Base-by-base conservation (phyloP, 2,113 vertebrate genomes). In the Acrocephalus arundinaceus region DNA sequence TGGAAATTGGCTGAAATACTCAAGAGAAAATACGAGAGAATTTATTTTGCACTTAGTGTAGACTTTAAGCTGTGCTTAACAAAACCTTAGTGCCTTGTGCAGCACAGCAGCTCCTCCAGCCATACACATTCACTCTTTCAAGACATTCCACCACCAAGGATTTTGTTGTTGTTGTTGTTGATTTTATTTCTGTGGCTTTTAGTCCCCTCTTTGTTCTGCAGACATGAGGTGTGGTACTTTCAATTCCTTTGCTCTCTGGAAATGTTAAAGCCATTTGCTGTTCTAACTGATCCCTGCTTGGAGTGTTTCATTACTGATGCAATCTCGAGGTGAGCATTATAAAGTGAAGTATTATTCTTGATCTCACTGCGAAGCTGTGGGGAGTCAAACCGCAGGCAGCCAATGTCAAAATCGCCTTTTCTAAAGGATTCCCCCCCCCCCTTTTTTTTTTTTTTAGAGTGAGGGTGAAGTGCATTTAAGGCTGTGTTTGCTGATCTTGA, bases 271-370 rank as follows among this genome's bases (percentile, higher is more conserved):
- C 58, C 93, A 91, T 97, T 97, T 97, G 96, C 87, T 46, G 12
- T 94, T 96, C 89, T 93, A 97, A 87, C 85, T 89, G 95, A 98
- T 97, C 93, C 92, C 93, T 93, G 67, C 89, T 94, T 89, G 80
- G 93, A 97, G 89, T 92, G 89, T 96, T 98, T 97, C 92, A 90
- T 96, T 97, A 93, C 96, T 80, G 95, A 97, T 52, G n/a, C 94
- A 94, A 67, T 94, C 93, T 96, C 71, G 67, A 97, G 92, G 93
- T 97, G 94, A 90, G 80, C 95, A 89, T 96, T 96, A 90, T 70
- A 41, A 96, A 97, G 81, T 85, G 91, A 88, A 89, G 78, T 80
- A 80, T 97, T 95, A 93, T 92, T 97, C 74, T 82, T 80, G 65
- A 93, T 91, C 89, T 76, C 86, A 87, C 94, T 95, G 86, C 6